Conservation (phyloP, 2,113 vertebrate species). For the Stictonetta naevosa region DNA sequence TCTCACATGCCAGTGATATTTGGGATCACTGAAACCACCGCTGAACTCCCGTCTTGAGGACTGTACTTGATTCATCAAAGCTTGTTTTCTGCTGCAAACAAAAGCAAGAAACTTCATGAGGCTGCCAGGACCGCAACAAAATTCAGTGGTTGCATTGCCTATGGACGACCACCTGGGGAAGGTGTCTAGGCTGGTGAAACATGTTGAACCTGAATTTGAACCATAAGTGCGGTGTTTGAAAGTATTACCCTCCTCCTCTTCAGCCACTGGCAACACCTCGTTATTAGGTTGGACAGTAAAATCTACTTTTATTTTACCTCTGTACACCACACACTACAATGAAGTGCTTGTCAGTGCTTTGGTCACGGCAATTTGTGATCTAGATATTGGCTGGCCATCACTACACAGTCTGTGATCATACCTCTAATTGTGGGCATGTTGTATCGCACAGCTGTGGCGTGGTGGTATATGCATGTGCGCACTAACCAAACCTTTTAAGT, state of each 20-base stretch:
- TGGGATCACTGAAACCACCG: not conserved
- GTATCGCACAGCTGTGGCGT: rapidly evolving
- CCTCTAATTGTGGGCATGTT: not conserved
- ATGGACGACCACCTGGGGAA: not conserved
- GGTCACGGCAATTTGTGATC: not conserved
- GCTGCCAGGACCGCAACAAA: not conserved
- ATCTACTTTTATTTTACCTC: not conserved
- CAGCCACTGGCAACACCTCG: not conserved
- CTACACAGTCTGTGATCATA: not conserved
- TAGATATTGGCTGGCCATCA: not conserved
- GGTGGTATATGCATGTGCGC: not conserved
- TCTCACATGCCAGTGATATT: not conserved
- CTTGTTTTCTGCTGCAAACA: not conserved
- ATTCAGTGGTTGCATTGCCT: not conserved
- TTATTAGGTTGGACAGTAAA: not conserved
- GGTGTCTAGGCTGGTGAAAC: not conserved
- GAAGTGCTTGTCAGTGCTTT: not conserved
- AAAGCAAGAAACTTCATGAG: not conserved
- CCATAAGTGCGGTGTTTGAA: not conserved
- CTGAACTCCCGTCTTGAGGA: not conserved
- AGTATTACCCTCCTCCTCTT: not conserved
- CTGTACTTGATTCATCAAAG: not conserved
- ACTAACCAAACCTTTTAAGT: not conserved
- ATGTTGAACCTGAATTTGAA: not conserved
- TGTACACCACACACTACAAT: not conserved